These are phyloP conservation scores for Calcarius ornatus DNA, from an alignment of 2,113 vertebrate species.

Conservation along the genomic window DNA sequence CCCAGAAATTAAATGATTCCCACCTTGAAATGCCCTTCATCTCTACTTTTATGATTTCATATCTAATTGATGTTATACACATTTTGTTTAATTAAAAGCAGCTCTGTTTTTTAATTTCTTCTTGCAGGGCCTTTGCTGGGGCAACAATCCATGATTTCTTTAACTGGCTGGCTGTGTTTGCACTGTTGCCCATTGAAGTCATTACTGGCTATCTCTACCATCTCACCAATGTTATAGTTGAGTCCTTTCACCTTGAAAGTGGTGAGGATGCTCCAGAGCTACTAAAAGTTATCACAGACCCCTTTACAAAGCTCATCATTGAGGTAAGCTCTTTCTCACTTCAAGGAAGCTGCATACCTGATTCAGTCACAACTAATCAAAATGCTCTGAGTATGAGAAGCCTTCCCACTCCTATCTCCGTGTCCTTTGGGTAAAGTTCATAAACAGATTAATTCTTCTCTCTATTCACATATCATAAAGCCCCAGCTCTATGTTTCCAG, in stretches of 20 bases:
- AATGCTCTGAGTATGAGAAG: neutral
- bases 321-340: slow-evolving; percentile 75
- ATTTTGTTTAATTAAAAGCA: neutral
- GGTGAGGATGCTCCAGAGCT: slow-evolving; percentile 90
- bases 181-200: slow-evolving; percentile 87
- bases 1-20: neutral
- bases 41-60: neutral
- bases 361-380: neutral
- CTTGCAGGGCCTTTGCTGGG: slow-evolving; percentile 87
- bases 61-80: neutral
- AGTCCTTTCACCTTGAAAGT: slow-evolving; percentile 82
- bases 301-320: slow-evolving; percentile 89
- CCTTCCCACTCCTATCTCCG: neutral
- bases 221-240: slow-evolving; percentile 80
- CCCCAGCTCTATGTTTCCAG: neutral
- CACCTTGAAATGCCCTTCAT: neutral
- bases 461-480: neutral
- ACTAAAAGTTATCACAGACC: slow-evolving; percentile 94
- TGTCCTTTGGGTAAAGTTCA: neutral
- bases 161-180: slow-evolving; percentile 93
- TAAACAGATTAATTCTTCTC: neutral
- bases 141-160: slow-evolving; percentile 97
- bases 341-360: neutral
- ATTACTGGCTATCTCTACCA: slow-evolving; percentile 82
- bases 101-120: neutral